phyloP scores from a whole-genome alignment of 2,797 vertebrate genomes.

The Pantherophis vulpinus region DNA sequence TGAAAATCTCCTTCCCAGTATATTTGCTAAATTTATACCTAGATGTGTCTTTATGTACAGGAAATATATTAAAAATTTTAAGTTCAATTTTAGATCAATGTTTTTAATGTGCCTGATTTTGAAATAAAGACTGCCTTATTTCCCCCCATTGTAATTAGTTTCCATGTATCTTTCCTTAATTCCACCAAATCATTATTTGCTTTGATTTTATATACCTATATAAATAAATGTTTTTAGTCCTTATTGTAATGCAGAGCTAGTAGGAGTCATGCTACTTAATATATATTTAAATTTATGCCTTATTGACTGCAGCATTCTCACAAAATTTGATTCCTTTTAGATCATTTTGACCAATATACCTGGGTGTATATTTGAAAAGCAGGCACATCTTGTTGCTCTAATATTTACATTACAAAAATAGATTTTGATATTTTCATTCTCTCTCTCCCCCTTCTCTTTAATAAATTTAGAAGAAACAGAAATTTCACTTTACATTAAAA shows the following conservation, averaged over 20 bases:
- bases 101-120: not conserved
- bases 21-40: not conserved
- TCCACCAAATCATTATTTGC: not conserved
- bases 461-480: constrained; percentile 13
- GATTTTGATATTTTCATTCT: not conserved
- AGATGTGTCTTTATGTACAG: not conserved
- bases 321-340: not conserved
- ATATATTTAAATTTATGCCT: not conserved
- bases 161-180: not conserved
- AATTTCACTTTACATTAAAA: constrained; percentile 34
- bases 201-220: not conserved
- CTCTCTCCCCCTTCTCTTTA: too few species aligned
- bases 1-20: not conserved
- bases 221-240: not conserved
- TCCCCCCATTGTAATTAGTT: not conserved
- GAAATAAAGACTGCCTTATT: not conserved
- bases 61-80: not conserved
- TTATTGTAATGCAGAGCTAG: not conserved
- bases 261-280: not conserved
- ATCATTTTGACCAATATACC: not conserved
- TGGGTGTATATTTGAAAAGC: not conserved
- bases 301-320: not conserved
- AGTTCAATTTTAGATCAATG: not conserved
- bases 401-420: not conserved
- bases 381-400: not conserved